These are phyloP conservation scores for Apodemus agrarius DNA, from an alignment of 2,797 vertebrate species.

Conservation along the genomic window DNA sequence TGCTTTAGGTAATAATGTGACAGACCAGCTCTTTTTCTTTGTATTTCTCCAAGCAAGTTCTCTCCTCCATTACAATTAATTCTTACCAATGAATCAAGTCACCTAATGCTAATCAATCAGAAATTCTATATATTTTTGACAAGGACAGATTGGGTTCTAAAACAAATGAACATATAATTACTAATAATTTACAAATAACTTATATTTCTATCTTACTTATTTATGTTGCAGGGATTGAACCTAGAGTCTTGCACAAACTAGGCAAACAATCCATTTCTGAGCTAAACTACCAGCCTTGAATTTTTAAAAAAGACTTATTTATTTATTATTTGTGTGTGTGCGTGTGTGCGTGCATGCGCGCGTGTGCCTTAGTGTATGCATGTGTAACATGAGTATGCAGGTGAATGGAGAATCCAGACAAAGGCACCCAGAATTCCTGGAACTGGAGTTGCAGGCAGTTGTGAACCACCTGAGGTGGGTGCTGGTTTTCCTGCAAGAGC, in stretches of 20 bases:
- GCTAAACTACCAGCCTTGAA: background rate
- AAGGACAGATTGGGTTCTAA: background rate
- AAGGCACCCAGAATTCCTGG: background rate
- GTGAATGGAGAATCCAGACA: background rate
- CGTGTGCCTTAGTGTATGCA: background rate
- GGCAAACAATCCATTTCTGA: background rate
- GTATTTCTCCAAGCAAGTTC: slow-evolving; percentile 48
- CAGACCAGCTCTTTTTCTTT: background rate
- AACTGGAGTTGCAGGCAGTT: background rate
- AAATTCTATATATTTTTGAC: background rate
- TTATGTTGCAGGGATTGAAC: background rate
- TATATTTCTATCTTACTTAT: slow-evolving; percentile 7
- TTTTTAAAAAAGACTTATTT: background rate
- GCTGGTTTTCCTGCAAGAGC: background rate
- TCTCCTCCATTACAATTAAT: background rate
- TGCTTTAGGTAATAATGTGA: background rate
- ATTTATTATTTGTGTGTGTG: background rate
- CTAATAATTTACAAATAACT: background rate
- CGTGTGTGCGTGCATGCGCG: background rate
- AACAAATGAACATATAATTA: background rate
- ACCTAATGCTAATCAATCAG: background rate
- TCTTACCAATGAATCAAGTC: slow-evolving; percentile 32
- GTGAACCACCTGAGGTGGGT: background rate
- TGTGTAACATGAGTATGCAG: background rate
- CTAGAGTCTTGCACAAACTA: background rate